Evolutionary conservation across 2,888 invertebrate genomes (phyloP), one percentile per base, ranked within the genome.

Genomic region (Trisateles emortualis): DNA sequence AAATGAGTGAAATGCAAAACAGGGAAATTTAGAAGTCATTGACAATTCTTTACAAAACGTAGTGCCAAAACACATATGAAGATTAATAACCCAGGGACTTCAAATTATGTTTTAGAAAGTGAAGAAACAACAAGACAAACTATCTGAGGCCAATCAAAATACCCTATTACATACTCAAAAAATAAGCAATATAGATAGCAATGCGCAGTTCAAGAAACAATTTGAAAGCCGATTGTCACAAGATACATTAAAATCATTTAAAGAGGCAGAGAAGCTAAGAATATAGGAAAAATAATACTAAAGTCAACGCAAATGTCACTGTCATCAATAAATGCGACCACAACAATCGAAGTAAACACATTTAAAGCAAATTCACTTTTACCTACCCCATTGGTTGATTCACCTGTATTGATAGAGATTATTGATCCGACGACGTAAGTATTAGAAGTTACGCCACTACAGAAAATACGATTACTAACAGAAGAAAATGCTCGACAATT

Each of bases 191-290:
- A n/a, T n/a, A n/a, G n/a, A n/a, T 52, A 52, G 24, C 45, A 52
- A 45, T 52, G 39, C 40, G 33, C 52, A 45, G 45, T 52, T 45
- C 45, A 45, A 36, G 45, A 45, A 48, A 48, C 47, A 52, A 47
- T 52, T 52, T 47, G 52, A 52, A 42, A 46, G 47, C 42, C 46
- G 48, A 45, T 36, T 45, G 26, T 50, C 46, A 43, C 51, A 51
- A 46, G 47, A 51, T 51, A 50, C 51, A 47, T 46, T 55, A 47
- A 56, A 56, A 49, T 48, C 36, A 17, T 49, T 54, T 49, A 54
- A 54, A 54, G 54, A 49, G 36, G 44, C 44, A 54, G 54, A 22
- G 53, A 48, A 48, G 53, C 53, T 49, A 48, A 48, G 44, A 17
- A 41, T 42, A 54, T 43, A 44, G 42, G 36, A 35, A 48, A 54